A percentile compares a stretch with the other conserved stretches of the same genome.
phyloP scores from a whole-genome alignment of 1,140 invertebrate genomes.

The Dendroctonus valens region DNA sequence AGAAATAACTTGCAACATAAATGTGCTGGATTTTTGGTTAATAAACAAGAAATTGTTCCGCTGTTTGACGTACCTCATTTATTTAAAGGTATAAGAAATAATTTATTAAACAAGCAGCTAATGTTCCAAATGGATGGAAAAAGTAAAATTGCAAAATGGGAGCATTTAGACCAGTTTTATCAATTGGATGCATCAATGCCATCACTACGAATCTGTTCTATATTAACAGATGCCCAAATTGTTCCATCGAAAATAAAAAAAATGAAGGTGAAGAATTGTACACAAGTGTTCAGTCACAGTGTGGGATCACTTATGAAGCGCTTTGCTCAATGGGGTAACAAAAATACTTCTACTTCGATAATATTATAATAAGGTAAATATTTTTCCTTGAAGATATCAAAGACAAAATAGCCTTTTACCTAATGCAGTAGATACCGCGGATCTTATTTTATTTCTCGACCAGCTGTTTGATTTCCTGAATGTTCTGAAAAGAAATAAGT shows the following conservation, averaged over 20 bases:
- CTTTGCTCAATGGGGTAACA: constrained; percentile 34
- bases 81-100: constrained; percentile 45
- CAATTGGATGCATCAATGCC: constrained; percentile 14
- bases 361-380: neutral
- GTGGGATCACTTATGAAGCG: constrained; percentile 39
- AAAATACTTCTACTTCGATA: constrained; percentile 4
- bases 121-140: constrained; percentile 27
- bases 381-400: neutral
- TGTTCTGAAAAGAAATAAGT: constrained; percentile 28
- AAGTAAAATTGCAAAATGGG: constrained; percentile 37
- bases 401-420: constrained; percentile 3
- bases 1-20: constrained; percentile 31
- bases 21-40: constrained; percentile 35
- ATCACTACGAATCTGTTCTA: constrained; percentile 19
- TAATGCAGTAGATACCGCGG: constrained; percentile 40
- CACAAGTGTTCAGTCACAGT: constrained; percentile 44
- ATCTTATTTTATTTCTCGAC: constrained; percentile 42
- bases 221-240: constrained; percentile 42
- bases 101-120: constrained; percentile 44
- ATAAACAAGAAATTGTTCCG: constrained; percentile 40
- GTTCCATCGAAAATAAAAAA: constrained; percentile 36
- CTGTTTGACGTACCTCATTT: constrained; percentile 46
- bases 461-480: constrained; percentile 44
- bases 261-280: constrained; percentile 44
- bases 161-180: constrained; percentile 31